A percentile compares a stretch with the other conserved stretches of the same genome.
phyloP scores from a whole-genome alignment of 2,888 invertebrate genomes.

The Scrobipalpa atriplicella region DNA sequence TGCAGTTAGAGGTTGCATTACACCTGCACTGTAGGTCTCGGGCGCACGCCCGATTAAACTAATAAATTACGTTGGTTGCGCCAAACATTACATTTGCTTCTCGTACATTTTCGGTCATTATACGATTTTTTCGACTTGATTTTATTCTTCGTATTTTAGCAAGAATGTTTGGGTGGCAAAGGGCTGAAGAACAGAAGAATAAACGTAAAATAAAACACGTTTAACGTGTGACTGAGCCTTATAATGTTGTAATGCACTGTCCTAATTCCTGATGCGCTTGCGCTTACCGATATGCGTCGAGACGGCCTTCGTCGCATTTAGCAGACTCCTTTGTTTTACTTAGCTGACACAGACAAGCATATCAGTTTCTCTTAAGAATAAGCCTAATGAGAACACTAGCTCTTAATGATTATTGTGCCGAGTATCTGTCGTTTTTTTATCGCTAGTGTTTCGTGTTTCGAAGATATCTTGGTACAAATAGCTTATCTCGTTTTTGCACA shows the following conservation, averaged over 20 bases:
- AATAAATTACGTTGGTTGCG: background rate
- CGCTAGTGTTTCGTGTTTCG: background rate
- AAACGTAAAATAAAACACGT: background rate
- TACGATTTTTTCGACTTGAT: background rate
- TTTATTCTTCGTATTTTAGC: no score
- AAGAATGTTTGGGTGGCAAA: no score
- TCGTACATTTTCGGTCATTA: background rate
- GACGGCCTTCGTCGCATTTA: slow-evolving; percentile 25
- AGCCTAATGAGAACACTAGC: background rate
- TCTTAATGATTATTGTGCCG: background rate
- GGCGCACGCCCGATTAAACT: background rate
- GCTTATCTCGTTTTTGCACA: background rate
- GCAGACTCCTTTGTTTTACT: slow-evolving; percentile 14
- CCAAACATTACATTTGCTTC: background rate
- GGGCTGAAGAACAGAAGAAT: no score
- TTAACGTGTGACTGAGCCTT: slow-evolving; percentile 24
- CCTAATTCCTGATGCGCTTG: slow-evolving; percentile 45
- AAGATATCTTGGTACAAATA: background rate
- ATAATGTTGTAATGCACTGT: slow-evolving; percentile 39
- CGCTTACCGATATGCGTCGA: slow-evolving; percentile 37
- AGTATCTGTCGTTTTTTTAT: background rate
- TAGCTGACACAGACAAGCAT: background rate
- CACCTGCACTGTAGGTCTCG: slow-evolving; percentile 30
- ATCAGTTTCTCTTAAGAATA: background rate
- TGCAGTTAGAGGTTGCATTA: slow-evolving; percentile 24